Base-by-base conservation (phyloP, 2,888 invertebrate genomes). In the Ethmia dodecea region DNA sequence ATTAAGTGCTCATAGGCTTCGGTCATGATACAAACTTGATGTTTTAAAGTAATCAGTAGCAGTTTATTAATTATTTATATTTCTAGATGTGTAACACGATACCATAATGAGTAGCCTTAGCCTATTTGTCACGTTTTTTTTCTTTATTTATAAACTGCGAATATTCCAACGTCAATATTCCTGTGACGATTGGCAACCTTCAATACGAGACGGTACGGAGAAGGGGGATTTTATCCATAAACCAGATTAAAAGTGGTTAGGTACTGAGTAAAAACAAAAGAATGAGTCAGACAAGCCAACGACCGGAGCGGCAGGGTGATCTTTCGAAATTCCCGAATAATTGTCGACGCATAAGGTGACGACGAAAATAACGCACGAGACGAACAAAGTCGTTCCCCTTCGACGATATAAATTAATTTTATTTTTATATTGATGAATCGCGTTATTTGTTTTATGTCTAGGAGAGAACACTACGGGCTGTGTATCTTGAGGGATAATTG, bases 251-350 rank as follows among this genome's bases (percentile, higher is more conserved):
- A 38, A 50, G 52, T 52, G 54, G 52, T 47, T 52, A n/a, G n/a
- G n/a, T n/a, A 54, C 54, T 52, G 58, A 57, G 59, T 65, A 64
- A 76, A 71, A 77, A 84, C 81, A 83, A 80, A 81, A 78, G 79
- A 71, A 63, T 81, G 78, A 81, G 56, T 83, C 81, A 81, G 64
- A 49, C 40, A 27, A 56, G 81, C 65, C 84, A 80, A 80, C 67
- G 83, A 83, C 78, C 65, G 62, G 55, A 51, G 54, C 60, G 71
- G 70, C 73, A 66, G 80, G 83, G 83, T 83, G 83, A 83, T 84
- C 81, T 81, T 77, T 75, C 68, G 72, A 81, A 77, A 83, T 81
- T 81, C 80, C 81, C 80, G 68, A 81, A 81, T 81, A 80, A 83
- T 83, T 81, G 80, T 78, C 30, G 29, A 32, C 20, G 9, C 63